Conservation (phyloP, 2,888 invertebrate species). For the Argyra leucocephala region DNA sequence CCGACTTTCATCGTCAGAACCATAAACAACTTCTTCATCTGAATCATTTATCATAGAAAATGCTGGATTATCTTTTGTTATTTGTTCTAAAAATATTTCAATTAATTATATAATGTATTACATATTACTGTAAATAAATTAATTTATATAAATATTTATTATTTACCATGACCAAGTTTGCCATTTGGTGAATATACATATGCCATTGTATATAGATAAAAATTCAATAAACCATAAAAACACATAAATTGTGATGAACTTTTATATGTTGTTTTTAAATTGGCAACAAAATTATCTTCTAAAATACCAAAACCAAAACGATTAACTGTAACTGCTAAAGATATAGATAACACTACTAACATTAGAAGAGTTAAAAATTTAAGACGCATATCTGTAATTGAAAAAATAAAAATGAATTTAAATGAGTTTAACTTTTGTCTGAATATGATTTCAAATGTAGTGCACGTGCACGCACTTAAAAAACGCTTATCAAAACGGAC, state of each 20-base stretch:
- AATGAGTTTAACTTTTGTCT: background rate
- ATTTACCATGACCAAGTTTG: constrained; percentile 71
- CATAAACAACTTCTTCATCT: constrained; percentile 92
- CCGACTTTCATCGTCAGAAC: constrained; percentile 79
- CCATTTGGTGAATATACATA: constrained; percentile 86
- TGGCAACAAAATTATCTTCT: constrained; percentile 89
- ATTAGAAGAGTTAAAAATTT: constrained; percentile 83
- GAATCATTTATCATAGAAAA: constrained; percentile 98
- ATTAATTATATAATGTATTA: background rate
- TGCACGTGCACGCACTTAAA: too few relatives aligned
- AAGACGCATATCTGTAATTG: constrained; percentile 70
- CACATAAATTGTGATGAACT: constrained; percentile 94
- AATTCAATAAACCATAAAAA: constrained; percentile 85
- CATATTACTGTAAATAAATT: too few relatives aligned
- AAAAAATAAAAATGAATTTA: constrained; percentile 1
- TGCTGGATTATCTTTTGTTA: constrained; percentile 94
- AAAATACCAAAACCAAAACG: constrained; percentile 82
- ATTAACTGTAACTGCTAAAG: constrained; percentile 63
- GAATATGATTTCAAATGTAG: too few relatives aligned
- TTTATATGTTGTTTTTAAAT: constrained; percentile 75
- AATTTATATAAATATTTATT: too few relatives aligned
- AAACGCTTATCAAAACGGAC: too few relatives aligned
- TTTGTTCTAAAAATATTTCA: constrained; percentile 61
- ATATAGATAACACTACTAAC: constrained; percentile 66
- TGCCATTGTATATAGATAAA: constrained; percentile 87